Base-by-base conservation (phyloP, 2,888 invertebrate species). In the Diaphora mendica region DNA sequence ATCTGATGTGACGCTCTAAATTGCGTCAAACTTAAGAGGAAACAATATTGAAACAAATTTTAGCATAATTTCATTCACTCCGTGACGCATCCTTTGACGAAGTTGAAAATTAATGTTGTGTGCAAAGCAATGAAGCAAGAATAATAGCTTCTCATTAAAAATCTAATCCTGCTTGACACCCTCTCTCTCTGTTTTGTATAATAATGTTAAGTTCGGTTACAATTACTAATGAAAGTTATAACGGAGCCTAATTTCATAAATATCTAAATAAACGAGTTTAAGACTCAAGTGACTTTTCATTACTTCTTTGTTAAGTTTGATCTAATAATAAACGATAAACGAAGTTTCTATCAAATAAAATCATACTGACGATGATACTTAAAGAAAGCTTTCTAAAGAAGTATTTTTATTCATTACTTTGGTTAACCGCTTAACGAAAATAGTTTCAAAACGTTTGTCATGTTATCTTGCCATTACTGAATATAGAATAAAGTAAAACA, bases 111-210 rank as follows among this genome's bases (percentile, higher is more conserved):
- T 83, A 77, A 79, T 82, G 76, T 77, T 73, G 78, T 81, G 77
- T 76, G 78, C 78, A 80, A 79, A 80, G 82, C 85, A 85, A 80
- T 85, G 86, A 81, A 83, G 78, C 77, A 78, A 81, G 81, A 83
- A 77, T 84, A 82, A 87, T 82, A 78, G 79, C 79, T 73, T 77
- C 79, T 82, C 80, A 82, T 86, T 85, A 83, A 83, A 84, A 85
- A 81, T 78, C 78, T 82, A 80, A 85, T 83, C 80, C 79, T 55
- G 70, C 78, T 80, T 80, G 81, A 80, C 82, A 85, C 81, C 73
- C 79, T 80, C 82, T 77, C 80, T 73, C 72, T 79, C 77, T 83
- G 78, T 79, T 76, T 64, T 69, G 70, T 74, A 84, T 70, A 77
- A 77, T 68, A 81, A 79, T 70, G 64, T 59, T 44, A 82, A 84